Base-by-base conservation (phyloP, 2,113 vertebrate species). In the Oryzias woworae region DNA sequence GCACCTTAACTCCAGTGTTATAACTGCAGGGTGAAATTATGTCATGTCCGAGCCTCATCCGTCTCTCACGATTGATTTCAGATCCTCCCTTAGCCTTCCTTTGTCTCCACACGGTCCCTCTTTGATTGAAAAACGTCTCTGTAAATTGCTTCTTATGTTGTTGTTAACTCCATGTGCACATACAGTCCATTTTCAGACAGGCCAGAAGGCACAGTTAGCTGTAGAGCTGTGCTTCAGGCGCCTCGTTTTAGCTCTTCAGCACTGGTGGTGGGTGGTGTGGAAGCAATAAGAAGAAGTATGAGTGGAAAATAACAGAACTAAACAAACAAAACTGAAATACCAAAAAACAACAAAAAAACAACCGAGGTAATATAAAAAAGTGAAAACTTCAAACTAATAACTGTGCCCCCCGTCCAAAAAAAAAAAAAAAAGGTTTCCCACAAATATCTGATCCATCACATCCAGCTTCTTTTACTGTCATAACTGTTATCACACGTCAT, bases 51-150 rank as follows among this genome's bases (percentile, higher is more conserved):
- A 67, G 65, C 41, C 59, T 63, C 28, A 13, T 57, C 75, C 52
- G 60, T 82, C 74, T 58, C 67, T 58, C 67, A 31, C 61, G 61
- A 77, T 77, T 61, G 72, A 86, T 83, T 81, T 57, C 77, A 73
- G 60, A 53, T 79, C 65, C 49, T 66, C 66, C 62, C 47, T 58
- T 44, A 17, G 58, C 58, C 47, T 59, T 23, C 20, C 66, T 65
- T 85, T 66, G 65, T 62, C 46, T 57, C 42, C 67, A 64, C 58
- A n/a, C 53, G 43, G 66, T 23, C 59, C 22, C 28, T 28, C 62
- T 78, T 66, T 71, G 52, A 81, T 66, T 42, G 64, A 45, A 69
- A 72, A 73, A 73, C 80, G 65, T 62, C 57, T 61, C 62, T 62
- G 52, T 41, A 71, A 66, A 71, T 80, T 49, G 53, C 65, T 73